A percentile compares a stretch with the other conserved stretches of the same genome.
phyloP scores from a whole-genome alignment of 2,797 vertebrate genomes.

The Pelodytes ibericus region DNA sequence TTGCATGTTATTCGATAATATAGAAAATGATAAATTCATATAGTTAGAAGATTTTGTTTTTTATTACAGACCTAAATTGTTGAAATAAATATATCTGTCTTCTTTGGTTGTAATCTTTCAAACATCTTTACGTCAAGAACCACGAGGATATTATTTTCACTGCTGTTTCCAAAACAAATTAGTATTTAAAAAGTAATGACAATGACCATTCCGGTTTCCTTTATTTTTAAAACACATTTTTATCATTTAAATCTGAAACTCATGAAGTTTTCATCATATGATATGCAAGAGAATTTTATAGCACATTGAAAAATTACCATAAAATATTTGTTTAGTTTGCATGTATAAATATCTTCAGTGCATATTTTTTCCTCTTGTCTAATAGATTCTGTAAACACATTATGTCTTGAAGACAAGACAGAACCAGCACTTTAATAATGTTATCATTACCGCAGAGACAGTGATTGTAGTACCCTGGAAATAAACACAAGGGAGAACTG shows the following conservation, averaged over 20 bases:
- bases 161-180: no score
- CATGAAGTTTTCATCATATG: neutral
- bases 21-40: no score
- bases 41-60: no score
- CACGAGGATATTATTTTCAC: no score
- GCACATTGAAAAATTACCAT: neutral
- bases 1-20: no score
- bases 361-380: neutral
- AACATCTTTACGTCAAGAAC: no score
- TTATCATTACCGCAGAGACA: neutral
- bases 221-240: no score
- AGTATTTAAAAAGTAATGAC: no score
- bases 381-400: slow-evolving; percentile 1
- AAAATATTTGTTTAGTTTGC: neutral
- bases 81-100: no score
- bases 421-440: neutral
- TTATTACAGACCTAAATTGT: no score
- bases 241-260: neutral
- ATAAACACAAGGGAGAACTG: neutral
- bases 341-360: neutral
- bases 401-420: neutral
- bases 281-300: neutral
- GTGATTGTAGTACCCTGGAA: neutral
- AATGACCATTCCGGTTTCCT: no score
- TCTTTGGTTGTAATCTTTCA: no score